Conservation (phyloP, 2,113 vertebrate genomes). For the Phoenicopterus ruber region DNA sequence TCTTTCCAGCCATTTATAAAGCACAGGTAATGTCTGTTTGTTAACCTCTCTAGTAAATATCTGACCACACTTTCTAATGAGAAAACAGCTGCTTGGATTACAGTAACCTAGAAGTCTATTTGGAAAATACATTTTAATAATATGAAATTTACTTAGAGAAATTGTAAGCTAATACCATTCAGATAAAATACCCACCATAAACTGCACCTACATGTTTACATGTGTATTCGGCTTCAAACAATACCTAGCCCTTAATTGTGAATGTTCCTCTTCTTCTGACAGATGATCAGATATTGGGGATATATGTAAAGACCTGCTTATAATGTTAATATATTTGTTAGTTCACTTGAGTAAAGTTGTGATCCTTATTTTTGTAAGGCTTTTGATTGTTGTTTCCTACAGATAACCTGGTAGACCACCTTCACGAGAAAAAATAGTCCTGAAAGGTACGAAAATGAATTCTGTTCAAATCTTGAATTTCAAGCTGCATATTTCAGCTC, state of each 20-base stretch:
- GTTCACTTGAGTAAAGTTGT: background rate
- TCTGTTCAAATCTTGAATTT: background rate
- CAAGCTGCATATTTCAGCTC: background rate
- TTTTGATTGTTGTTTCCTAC: background rate
- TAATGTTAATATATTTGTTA: background rate
- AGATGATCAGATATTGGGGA: background rate
- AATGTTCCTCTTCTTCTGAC: background rate
- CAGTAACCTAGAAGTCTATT: background rate
- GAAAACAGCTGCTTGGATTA: background rate
- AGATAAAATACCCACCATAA: background rate
- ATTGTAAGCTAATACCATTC: background rate
- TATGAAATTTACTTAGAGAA: background rate
- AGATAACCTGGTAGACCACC: background rate
- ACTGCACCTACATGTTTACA: background rate
- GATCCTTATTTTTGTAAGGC: background rate
- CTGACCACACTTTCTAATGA: background rate
- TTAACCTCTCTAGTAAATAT: background rate
- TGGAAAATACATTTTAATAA: background rate
- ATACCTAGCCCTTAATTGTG: background rate
- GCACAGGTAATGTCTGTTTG: background rate
- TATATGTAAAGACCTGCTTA: background rate
- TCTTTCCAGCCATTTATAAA: background rate
- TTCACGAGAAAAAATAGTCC: background rate
- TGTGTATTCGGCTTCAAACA: background rate
- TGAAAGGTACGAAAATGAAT: background rate